Base-by-base conservation (phyloP, 2,888 invertebrate species). In the Cetonia aurata region DNA sequence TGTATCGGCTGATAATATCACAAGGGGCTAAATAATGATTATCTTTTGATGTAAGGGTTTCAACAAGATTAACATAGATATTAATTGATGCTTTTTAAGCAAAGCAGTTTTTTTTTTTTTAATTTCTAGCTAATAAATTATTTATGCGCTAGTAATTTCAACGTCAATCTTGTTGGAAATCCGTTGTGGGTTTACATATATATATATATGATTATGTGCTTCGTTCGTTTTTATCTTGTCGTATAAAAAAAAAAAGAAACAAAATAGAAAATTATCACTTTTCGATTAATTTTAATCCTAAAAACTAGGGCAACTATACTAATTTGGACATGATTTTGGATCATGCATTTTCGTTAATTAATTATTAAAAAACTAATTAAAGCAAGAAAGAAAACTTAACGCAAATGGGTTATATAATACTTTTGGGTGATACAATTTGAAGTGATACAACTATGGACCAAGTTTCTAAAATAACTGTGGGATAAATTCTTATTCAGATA, bases 1-100 rank as follows among this genome's bases (percentile, higher is more conserved):
- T 48, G 60, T 60, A 48, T 48, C 48, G 37, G 48, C 62, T 62
- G 62, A 62, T 62, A 62, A 62, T 62, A 62, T 62, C 62, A 62
- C 62, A 62, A 59, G 10, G 12, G 59, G 59, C 15, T 48, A 50
- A 62, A 48, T 50, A 50, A 62, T 62, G 62, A 62, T 48, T 48
- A 46, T 59, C 31, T 31, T 62, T 13, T 37, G n/a, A 13, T n/a
- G 3, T 56, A 33, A 6, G 12, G 12, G 37, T 56, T 41, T 15
- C 33, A 56, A 56, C 17, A 56, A 56, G 56, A 56, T 56, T 41
- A 13, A 56, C 17, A 37, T 25, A 25, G 25, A 25, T 25, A 25
- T 25, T 25, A 25, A 25, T 25, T 25, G 4, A 25, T 25, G 4
- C 25, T 25, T 25, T 3, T 25, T 25, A 25, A 25, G 25, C 25